Percentiles rank a stretch among this genome's conserved stretches.
Evolutionary conservation across 2,113 vertebrate genomes (phyloP).

Genomic region (Ailurus styani): DNA sequence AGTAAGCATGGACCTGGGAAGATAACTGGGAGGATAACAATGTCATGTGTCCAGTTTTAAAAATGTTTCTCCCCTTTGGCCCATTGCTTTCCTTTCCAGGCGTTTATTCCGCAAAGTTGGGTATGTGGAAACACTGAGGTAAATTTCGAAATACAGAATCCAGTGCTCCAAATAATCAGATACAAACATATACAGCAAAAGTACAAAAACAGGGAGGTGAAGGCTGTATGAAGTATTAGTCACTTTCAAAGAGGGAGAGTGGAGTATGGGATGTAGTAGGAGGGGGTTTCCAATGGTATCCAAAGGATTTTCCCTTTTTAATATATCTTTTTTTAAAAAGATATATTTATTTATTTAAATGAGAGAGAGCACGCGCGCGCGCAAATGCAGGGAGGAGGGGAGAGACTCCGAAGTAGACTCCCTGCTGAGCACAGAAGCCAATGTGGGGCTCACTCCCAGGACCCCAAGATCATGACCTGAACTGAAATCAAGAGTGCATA

Average conservation of each 20-base stretch:
- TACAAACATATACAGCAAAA: background rate
- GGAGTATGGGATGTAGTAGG: rapidly evolving
- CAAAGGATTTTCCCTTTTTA: background rate
- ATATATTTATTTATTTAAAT: background rate
- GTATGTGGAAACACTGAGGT: background rate
- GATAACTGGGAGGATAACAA: background rate
- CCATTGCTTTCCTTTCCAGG: background rate
- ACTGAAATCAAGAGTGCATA: background rate
- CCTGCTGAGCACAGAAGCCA: background rate
- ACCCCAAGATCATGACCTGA: background rate
- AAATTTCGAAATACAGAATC: background rate
- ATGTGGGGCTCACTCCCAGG: background rate
- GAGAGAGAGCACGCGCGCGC: too few species aligned
- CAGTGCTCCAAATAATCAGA: background rate
- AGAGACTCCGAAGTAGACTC: background rate
- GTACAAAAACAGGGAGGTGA: background rate
- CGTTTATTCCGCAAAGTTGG: background rate
- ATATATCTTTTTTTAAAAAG: background rate
- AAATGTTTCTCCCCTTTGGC: background rate
- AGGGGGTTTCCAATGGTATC: background rate
- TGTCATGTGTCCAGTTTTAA: background rate
- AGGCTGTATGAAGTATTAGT: background rate
- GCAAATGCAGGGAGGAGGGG: too few species aligned
- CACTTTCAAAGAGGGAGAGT: background rate
- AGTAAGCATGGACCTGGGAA: background rate